Percentiles rank a stretch among this genome's conserved stretches.
Conservation (phyloP, 2,797 vertebrate species). For the Rhinoraja longicauda region DNA sequence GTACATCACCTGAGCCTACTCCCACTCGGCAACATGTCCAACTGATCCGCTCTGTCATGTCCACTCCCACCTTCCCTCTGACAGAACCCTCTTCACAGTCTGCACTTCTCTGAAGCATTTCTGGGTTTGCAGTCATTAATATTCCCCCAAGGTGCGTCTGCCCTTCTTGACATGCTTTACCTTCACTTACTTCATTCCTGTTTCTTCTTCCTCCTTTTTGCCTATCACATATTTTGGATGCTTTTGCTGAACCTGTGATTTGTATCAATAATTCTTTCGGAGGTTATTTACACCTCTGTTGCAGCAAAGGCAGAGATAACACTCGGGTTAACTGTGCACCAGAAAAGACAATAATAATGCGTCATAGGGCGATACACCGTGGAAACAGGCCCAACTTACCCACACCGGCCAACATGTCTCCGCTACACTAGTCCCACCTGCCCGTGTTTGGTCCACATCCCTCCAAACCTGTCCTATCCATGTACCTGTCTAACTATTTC, state of each 20-base stretch:
- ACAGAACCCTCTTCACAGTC: neutral
- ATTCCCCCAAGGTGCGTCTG: neutral
- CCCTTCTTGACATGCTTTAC: neutral
- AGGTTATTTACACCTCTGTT: too few relatives aligned
- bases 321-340: too few relatives aligned
- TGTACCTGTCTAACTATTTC: too few relatives aligned
- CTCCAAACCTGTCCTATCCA: too few relatives aligned
- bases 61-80: neutral
- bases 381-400: too few relatives aligned
- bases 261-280: too few relatives aligned
- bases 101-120: neutral
- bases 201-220: neutral
- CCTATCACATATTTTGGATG: neutral
- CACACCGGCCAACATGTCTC: too few relatives aligned
- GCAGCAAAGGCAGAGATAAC: too few relatives aligned
- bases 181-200: neutral
- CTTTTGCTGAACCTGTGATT: neutral
- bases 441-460: too few relatives aligned
- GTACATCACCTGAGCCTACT: neutral
- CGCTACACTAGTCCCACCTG: too few relatives aligned
- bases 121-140: neutral
- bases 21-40: neutral
- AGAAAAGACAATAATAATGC: too few relatives aligned
- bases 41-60: neutral
- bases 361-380: too few relatives aligned